Evolutionary conservation across 2,797 vertebrate genomes (phyloP), one percentile per base, ranked within the genome.

Genomic region (Botia almorhae): DNA sequence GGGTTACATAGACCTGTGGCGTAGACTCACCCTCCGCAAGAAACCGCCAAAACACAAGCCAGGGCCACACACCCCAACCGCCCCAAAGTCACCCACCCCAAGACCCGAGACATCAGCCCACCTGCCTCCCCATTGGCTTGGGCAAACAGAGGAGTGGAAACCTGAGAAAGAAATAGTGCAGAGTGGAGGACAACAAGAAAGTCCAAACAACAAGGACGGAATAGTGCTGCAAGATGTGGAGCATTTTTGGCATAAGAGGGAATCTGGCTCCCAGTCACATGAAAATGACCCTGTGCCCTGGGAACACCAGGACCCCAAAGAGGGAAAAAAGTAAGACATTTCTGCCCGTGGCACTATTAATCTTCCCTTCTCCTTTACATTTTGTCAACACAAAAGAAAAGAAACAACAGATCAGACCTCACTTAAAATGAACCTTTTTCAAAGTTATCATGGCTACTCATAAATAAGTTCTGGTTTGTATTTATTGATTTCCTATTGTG

Each of bases 171-270:
- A 90, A 76, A 85, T 81, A 17, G 69, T 82, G 5, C 21, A 69
- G 11, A 74, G 82, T 78, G 83, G 69, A 48, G 83, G 51, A 36
- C 86, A 90, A 3, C 84, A 72, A 10, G 84, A 93, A 78, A 86
- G 75, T 10, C 86, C 85, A 19, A 92, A 89, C 50, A 93, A 92
- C 69, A 94, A 93, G 79, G 95, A 94, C 16, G 91, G 93, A 29
- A 91, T 91, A 0, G 86, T 92, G 70, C 90, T 96, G 73, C 95
- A 94, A 3, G 96, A 98, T 0, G 93, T 98, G 53, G 95, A 97
- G 82, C 96, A 98, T 88, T 97, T 97, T 85, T 98, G 96, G 96
- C 89, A 96, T 0, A 96, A 96, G 79, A 93, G 96, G 77, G 96
- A 96, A 87, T 81, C 85, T 0, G 91, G 88, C 19, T 89, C 88